Evolutionary conservation across 2,797 vertebrate species (phyloP).

Genomic region (Chaunax sp.): DNA sequence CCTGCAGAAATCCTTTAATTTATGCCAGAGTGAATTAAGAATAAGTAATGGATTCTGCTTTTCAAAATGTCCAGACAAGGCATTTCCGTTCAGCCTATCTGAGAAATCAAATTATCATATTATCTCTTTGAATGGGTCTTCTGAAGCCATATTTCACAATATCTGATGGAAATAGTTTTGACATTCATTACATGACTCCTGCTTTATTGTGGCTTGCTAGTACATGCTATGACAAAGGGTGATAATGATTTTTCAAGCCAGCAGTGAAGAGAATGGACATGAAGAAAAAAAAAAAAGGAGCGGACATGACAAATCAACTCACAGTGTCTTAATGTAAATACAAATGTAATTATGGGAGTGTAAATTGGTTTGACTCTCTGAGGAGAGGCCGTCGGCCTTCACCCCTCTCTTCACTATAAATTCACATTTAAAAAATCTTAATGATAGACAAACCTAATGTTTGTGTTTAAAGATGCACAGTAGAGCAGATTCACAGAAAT

Average conservation of each 20-base stretch:
- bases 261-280: slow-evolving; percentile 63
- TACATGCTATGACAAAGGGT: slow-evolving; percentile 81
- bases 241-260: slow-evolving; percentile 77
- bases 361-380: slow-evolving; percentile 76
- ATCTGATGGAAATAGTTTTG: slow-evolving; percentile 85
- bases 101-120: slow-evolving; percentile 88
- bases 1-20: slow-evolving; percentile 88
- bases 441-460: background rate
- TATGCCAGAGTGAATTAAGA: slow-evolving; percentile 87
- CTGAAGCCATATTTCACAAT: slow-evolving; percentile 83
- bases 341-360: slow-evolving; percentile 77
- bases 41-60: slow-evolving; percentile 88
- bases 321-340: slow-evolving; percentile 73
- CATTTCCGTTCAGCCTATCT: slow-evolving; percentile 86
- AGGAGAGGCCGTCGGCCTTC: slow-evolving; percentile 56
- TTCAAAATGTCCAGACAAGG: slow-evolving; percentile 85
- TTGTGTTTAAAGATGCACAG: slow-evolving; percentile 23
- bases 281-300: slow-evolving; percentile 49
- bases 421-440: slow-evolving; percentile 26
- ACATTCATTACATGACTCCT: slow-evolving; percentile 84
- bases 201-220: slow-evolving; percentile 82
- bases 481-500: background rate
- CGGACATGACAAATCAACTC: slow-evolving; percentile 76
- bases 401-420: slow-evolving; percentile 42
- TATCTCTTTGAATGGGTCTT: slow-evolving; percentile 85